Conservation (phyloP, 2,797 vertebrate genomes). For the Sternotherus odoratus region DNA sequence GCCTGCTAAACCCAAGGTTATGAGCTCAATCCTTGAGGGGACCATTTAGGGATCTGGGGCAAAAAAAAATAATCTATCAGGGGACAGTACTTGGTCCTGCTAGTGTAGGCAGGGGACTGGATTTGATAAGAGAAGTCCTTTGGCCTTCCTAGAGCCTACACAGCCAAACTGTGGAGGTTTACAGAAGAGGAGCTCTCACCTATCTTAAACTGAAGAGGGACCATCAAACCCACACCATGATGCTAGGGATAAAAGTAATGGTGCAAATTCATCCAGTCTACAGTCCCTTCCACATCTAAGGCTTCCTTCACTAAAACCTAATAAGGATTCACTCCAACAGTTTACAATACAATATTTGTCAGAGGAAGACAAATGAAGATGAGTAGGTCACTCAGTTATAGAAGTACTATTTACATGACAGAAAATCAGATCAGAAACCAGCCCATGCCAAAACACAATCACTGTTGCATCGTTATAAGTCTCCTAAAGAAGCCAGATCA, state of each 20-base stretch:
- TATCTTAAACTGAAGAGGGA: background rate
- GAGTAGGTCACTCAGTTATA: background rate
- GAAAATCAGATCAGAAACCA: background rate
- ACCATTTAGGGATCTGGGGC: too few relatives aligned
- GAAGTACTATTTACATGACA: background rate
- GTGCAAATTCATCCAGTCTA: background rate
- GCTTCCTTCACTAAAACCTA: background rate
- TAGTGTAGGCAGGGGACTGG: too few relatives aligned
- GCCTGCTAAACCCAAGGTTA: too few relatives aligned
- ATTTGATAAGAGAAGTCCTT: background rate
- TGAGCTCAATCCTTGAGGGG: too few relatives aligned
- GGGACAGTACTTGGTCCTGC: too few relatives aligned
- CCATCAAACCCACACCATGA: accelerated
- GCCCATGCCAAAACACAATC: background rate
- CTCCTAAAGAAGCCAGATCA: constrained; percentile 23
- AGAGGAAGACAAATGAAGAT: background rate
- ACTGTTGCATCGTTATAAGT: background rate
- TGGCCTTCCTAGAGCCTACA: background rate
- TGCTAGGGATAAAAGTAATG: background rate
- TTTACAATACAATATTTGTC: accelerated
- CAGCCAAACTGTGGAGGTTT: background rate
- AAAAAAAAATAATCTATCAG: too few relatives aligned
- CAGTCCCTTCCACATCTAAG: background rate
- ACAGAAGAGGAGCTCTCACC: background rate
- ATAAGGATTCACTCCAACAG: background rate